Evolutionary conservation across 1,140 invertebrate genomes (phyloP), one percentile per base, ranked within the genome.

Genomic region (Popillia japonica): DNA sequence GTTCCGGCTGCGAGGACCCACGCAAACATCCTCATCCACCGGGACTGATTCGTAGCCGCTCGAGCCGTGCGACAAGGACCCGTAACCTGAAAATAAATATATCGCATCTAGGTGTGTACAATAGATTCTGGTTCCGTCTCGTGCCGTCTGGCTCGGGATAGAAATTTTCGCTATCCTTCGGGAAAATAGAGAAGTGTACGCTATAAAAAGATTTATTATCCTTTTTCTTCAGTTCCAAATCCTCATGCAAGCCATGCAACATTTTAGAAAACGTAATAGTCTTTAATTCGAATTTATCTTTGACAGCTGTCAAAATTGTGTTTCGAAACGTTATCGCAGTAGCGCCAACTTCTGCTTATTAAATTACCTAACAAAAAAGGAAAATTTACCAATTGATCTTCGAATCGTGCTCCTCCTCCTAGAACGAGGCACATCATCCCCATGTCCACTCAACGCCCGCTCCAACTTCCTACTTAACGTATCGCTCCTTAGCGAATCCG

Each of bases 401-500:
- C 61, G 20, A n/a, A n/a, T 74, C 2, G 72, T 10, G 6, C 72
- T 40, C 10, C 72, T 14, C n/a, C n/a, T 17, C 8, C 41, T 74
- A 11, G 27, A 34, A 34, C 34, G 9, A 11, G 14, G 34, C 8
- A 61, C 55, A 7, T 78, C 61, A 48, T 81, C 80, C 10, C 68
- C 48, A 20, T 80, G 79, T 11, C 79, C 81, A 75, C 77, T 78
- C 17, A 81, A 42, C 34, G 88, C 86, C 80, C 87, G 87, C 79
- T 91, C 89, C 84, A 95, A 87, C 86, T 90, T 87, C 61, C 87
- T 86, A 83, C 90, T 89, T 80, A 93, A 86, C 86, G 88, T 85
- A 76, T 86, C 85, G 59, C 93, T 92, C 74, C 90, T 90, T 55
- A 96, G 87, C 72, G 90, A 87, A 40, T 90, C 87, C 0, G 97